These are phyloP conservation scores for Liasis olivaceus DNA, from an alignment of 2,797 vertebrate species.

Conservation along the genomic window DNA sequence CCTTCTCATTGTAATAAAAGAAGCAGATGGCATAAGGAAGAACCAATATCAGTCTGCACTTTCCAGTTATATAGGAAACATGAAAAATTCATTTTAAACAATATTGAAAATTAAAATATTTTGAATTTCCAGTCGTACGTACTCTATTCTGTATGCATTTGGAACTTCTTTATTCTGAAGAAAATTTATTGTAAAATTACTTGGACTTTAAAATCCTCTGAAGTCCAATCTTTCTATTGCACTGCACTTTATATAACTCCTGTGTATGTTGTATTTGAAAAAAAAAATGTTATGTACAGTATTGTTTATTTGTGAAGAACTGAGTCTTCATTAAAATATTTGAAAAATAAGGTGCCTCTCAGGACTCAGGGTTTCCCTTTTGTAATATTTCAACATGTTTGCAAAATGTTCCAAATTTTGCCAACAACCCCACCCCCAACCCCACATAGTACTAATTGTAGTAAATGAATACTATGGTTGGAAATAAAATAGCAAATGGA, in stretches of 20 bases:
- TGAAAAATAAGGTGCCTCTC: too few species aligned
- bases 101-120: constrained; percentile 29
- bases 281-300: not conserved
- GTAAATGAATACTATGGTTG: not conserved
- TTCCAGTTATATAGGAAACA: not conserved
- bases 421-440: not conserved
- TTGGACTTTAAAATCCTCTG: not conserved
- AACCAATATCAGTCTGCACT: constrained; percentile 22
- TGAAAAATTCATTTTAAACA: constrained; percentile 33
- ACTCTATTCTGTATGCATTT: not conserved
- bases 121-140: constrained; percentile 4
- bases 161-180: not conserved
- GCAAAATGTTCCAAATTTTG: not conserved
- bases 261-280: not conserved
- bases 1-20: constrained; percentile 31
- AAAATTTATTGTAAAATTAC: not conserved
- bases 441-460: not conserved
- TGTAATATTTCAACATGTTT: not conserved
- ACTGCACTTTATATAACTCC: not conserved
- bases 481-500: not conserved
- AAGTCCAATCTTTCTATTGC: not conserved
- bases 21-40: constrained; percentile 26
- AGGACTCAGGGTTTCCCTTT: not conserved
- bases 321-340: not conserved
- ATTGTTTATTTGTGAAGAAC: not conserved